A percentile compares a stretch with the other conserved stretches of the same genome.
phyloP scores from a whole-genome alignment of 2,888 invertebrate species.

The Sacculina carcini region DNA sequence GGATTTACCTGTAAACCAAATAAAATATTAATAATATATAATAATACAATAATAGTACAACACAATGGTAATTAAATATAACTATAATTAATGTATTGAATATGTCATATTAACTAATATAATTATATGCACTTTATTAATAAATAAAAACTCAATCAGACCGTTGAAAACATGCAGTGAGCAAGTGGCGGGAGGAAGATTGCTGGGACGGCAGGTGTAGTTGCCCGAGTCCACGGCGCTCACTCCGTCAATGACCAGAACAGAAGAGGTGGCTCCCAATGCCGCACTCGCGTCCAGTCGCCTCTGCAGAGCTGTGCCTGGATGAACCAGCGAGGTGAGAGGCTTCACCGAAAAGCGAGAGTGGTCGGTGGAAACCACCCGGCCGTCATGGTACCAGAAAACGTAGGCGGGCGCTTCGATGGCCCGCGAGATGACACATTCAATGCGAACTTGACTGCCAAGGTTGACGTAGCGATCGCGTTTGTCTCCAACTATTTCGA shows the following conservation, averaged over 20 bases:
- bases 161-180: not conserved
- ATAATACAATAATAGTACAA: too few species aligned
- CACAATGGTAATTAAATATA: too few species aligned
- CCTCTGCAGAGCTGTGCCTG: too few species aligned
- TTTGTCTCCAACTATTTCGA: not conserved
- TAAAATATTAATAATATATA: too few species aligned
- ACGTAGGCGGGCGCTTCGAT: not conserved
- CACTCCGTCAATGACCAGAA: not conserved
- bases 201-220: not conserved
- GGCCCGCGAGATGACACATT: not conserved
- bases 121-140: too few species aligned
- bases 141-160: too few species aligned
- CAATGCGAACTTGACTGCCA: not conserved
- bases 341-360: not conserved
- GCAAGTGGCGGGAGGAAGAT: not conserved
- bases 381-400: not conserved
- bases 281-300: not conserved
- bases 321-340: too few species aligned
- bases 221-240: not conserved
- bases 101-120: too few species aligned
- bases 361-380: not conserved
- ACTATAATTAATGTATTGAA: too few species aligned
- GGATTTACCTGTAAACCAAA: too few species aligned
- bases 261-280: too few species aligned
- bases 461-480: not conserved